Evolutionary conservation across 2,888 invertebrate genomes (phyloP), one percentile per base, ranked within the genome.

Genomic region (Cheilosia grossa): DNA sequence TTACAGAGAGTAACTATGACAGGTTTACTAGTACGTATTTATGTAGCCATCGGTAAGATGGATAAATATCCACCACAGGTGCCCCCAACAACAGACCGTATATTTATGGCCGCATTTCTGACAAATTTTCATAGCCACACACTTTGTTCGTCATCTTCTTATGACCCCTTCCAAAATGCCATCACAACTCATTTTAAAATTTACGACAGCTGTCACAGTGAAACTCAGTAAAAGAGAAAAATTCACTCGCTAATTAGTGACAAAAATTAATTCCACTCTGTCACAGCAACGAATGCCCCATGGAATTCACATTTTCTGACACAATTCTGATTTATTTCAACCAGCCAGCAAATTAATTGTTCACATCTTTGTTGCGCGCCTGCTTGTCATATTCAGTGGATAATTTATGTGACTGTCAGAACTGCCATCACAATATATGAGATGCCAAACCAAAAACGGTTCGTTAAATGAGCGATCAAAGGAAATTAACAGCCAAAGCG

Each of bases 381-480:
- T 51, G 47, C n/a, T 72, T 82, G 72, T 74, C 61, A 80, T 79
- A 83, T 70, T 66, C 74, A 49, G n/a, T 44, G 54, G 74, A 61
- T 70, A 80, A 80, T 79, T 80, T 83, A 83, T 83, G 80, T 24
- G 79, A 70, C 74, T 83, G 83, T 83, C 83, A 83, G 44, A 80
- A 74, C 83, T 79, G 70, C 74, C 74, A 58, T 75, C 79, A 66
- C 79, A 79, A 83, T 83, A 80, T 83, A 83, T 83, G 83, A 80
- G 74, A 83, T 83, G 69, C 74, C 79, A 79, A 69, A 70, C 83
- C 83, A 70, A 83, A 69, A 83, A 79, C 70, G 83, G 74, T 83
- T 83, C 83, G 82, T 79, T 83, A 83, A 83, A 83, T 83, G 74
- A 83, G 83, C 83, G 83, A 83, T 83, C 83, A 83, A 83, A 83